A percentile compares a stretch with the other conserved stretches of the same genome.
Evolutionary conservation across 2,888 invertebrate genomes (phyloP).

Genomic region (Tenthredo scrophulariae): DNA sequence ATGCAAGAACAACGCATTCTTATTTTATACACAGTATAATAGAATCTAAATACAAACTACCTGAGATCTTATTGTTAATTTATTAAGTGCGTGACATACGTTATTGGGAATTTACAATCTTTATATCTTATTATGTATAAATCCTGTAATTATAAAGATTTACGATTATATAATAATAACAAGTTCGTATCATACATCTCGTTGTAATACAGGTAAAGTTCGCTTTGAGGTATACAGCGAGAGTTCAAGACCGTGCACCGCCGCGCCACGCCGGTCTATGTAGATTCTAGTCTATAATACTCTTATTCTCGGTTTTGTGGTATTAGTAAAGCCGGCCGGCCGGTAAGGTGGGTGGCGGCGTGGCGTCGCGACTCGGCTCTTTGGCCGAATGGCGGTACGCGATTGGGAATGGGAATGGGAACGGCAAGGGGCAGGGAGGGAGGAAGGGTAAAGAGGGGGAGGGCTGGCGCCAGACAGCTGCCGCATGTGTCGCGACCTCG

Average conservation of each 20-base stretch:
- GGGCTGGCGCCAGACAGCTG: constrained; percentile 75
- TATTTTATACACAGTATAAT: background rate
- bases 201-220: background rate
- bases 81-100: background rate
- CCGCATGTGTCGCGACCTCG: constrained; percentile 75
- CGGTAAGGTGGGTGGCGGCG: constrained; percentile 74
- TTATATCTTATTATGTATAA: background rate
- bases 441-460: constrained; percentile 58
- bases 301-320: background rate
- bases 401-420: constrained; percentile 62
- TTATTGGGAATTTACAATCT: background rate
- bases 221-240: background rate
- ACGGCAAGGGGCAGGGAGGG: constrained; percentile 63
- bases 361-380: constrained; percentile 55
- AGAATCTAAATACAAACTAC: background rate
- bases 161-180: too few species aligned
- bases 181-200: background rate
- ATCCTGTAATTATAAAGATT: background rate
- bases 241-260: constrained; percentile 1
- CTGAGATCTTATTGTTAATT: background rate
- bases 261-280: background rate
- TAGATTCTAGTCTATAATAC: background rate
- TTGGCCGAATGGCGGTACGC: constrained; percentile 50
- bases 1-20: background rate
- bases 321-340: constrained; percentile 56